Percentiles rank a stretch among this genome's conserved stretches.
These are phyloP conservation scores for Luperina nickerlii DNA, from an alignment of 2,888 invertebrate genomes.

Conservation along the genomic window DNA sequence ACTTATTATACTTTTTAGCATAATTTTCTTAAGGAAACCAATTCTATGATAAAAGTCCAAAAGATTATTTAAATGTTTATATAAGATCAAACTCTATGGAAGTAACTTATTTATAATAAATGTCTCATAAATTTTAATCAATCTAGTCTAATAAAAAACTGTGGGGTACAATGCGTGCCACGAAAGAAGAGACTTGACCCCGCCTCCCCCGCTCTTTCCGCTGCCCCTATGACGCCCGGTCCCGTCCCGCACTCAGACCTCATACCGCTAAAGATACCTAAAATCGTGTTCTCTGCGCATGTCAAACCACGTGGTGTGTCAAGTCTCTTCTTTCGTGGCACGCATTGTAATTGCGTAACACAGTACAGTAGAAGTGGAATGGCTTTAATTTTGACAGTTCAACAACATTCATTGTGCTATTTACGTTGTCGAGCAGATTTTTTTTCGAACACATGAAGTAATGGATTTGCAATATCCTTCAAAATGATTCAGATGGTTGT, in stretches of 20 bases:
- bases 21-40: constrained; percentile 2
- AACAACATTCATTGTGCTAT: not conserved
- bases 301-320: no score
- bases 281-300: no score
- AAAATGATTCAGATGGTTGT: not conserved
- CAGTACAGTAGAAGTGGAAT: not conserved
- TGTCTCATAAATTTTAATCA: not conserved
- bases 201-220: no score
- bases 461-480: not conserved
- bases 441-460: not conserved
- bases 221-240: no score
- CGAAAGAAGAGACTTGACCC: no score
- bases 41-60: constrained; percentile 16
- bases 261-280: no score
- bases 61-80: constrained; percentile 13
- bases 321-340: no score
- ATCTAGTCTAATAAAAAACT: not conserved
- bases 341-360: not conserved
- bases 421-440: not conserved
- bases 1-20: constrained; percentile 23
- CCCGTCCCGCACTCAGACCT: no score
- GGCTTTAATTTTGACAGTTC: not conserved
- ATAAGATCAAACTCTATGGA: not conserved
- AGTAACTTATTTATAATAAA: not conserved
- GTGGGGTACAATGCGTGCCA: no score